Percentiles rank a stretch among this genome's conserved stretches.
Conservation (phyloP, 2,888 invertebrate species). For the Erpobdella octoculata region DNA sequence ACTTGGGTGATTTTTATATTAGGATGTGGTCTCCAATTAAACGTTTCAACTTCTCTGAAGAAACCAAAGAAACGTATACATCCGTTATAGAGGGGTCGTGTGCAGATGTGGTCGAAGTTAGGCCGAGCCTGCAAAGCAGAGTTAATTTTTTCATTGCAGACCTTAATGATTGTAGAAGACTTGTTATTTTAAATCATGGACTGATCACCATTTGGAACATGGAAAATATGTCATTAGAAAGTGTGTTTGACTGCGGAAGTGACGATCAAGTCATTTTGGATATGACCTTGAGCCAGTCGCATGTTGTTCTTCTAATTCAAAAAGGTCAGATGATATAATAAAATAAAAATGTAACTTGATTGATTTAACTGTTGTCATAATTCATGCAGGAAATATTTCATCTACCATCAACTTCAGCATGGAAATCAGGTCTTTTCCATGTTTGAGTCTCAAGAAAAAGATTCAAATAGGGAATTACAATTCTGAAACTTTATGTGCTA, state of each 20-base stretch:
- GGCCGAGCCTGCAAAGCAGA: not conserved
- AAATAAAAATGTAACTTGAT: not conserved
- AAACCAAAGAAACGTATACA: no score
- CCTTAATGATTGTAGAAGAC: not conserved
- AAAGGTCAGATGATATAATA: not conserved
- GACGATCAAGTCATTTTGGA: not conserved
- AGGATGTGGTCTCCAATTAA: not conserved
- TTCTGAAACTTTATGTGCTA: no score
- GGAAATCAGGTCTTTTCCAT: constrained; percentile 6
- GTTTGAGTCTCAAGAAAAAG: not conserved
- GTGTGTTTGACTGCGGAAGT: not conserved
- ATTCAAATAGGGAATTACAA: no score
- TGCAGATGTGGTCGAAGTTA: no score
- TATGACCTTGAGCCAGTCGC: not conserved
- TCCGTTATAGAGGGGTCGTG: no score
- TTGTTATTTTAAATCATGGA: not conserved
- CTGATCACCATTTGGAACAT: not conserved
- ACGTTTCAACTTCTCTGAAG: no score
- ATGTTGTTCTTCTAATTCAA: not conserved
- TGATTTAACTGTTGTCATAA: not conserved
- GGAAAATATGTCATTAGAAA: not conserved
- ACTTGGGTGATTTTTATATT: not conserved
- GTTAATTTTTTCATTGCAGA: not conserved
- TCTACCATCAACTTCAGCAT: not conserved
- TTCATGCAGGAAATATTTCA: not conserved